Percentiles rank a stretch among this genome's conserved stretches.
Conservation (phyloP, 2,888 invertebrate species). For the Mechanitis mazaeus region DNA sequence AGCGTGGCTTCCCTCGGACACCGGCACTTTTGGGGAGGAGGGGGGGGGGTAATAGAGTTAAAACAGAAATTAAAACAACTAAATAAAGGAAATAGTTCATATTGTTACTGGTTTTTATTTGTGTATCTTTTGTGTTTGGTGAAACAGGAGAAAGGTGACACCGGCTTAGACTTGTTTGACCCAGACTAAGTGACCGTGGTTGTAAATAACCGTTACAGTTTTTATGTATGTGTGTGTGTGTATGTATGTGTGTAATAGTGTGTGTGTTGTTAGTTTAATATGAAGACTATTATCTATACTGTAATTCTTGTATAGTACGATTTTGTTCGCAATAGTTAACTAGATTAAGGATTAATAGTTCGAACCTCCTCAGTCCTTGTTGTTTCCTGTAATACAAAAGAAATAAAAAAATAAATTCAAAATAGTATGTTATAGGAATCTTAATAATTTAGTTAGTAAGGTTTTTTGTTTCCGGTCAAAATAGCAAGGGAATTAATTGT, state of each 20-base stretch:
- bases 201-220: neutral
- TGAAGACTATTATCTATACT: no score
- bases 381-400: neutral
- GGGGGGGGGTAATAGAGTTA: neutral
- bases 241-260: neutral
- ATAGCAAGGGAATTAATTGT: no score
- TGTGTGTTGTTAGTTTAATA: neutral
- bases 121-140: neutral
- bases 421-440: no score
- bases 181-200: neutral
- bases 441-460: no score
- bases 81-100: no score
- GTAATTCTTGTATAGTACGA: no score
- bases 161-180: neutral
- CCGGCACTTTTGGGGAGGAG: neutral
- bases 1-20: constrained; percentile 56
- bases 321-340: neutral
- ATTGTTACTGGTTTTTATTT: no score
- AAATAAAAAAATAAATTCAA: neutral
- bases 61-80: neutral
- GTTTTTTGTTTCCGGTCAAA: no score
- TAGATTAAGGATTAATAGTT: constrained; percentile 1
- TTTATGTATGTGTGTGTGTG: neutral
- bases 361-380: neutral
- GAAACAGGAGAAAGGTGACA: neutral